Conservation (phyloP, 2,113 vertebrate species). For the Pangasianodon gigas region DNA sequence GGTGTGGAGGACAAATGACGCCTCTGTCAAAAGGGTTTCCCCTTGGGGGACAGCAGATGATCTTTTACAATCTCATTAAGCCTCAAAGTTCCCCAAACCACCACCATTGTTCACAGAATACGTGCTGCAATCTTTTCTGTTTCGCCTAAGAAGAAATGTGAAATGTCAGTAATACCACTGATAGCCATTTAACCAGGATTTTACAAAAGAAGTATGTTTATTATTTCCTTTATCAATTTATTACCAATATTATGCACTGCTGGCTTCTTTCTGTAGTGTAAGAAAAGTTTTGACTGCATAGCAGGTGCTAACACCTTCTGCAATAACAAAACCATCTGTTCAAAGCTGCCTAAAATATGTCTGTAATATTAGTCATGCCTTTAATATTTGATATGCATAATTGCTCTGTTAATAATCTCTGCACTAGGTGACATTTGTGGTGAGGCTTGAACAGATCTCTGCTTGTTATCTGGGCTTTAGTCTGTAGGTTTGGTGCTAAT, state of each 20-base stretch:
- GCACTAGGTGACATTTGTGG: conserved; percentile 32
- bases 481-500: conserved; percentile 33
- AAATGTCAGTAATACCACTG: conserved; percentile 5
- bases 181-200: conserved; percentile 1
- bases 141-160: not conserved
- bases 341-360: conserved; percentile 33
- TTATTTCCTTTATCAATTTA: not conserved
- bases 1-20: conserved; percentile 41
- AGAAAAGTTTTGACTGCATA: conserved; percentile 24
- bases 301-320: conserved; percentile 31
- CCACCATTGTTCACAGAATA: not conserved
- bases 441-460: conserved; percentile 27
- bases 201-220: conserved; percentile 4
- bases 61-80: conserved; percentile 47
- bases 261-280: conserved; percentile 21
- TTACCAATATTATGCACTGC: conserved; percentile 7
- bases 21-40: conserved; percentile 41
- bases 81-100: conserved; percentile 22
- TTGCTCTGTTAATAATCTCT: conserved; percentile 36
- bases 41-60: conserved; percentile 40
- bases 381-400: conserved; percentile 44
- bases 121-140: not conserved
- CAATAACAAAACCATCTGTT: conserved; percentile 47
- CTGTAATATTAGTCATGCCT: conserved; percentile 36
- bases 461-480: conserved; percentile 9